Conservation (phyloP, 2,797 vertebrate genomes). For the Mormyrops boulengeri region DNA sequence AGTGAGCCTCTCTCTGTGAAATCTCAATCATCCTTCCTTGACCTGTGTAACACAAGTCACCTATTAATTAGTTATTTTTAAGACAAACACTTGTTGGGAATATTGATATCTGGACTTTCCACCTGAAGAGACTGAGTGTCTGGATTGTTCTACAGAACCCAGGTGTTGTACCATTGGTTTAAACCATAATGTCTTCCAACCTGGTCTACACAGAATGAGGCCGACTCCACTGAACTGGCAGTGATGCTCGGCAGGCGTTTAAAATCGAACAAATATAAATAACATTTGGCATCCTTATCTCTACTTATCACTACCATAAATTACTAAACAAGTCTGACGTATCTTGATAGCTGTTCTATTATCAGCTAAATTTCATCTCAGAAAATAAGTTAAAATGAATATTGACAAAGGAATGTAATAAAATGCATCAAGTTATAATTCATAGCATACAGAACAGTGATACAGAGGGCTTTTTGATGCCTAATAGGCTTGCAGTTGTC, state of each 20-base stretch:
- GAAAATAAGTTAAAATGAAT: neutral
- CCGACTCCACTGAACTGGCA: neutral
- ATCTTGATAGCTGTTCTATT: neutral
- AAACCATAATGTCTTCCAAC: neutral
- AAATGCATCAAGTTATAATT: neutral
- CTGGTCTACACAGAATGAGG: neutral
- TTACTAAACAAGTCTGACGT: neutral
- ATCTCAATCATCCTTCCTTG: neutral
- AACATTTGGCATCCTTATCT: neutral
- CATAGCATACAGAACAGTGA: neutral
- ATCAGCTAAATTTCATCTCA: no score
- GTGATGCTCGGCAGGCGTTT: neutral
- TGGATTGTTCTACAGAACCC: neutral
- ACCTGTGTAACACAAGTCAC: neutral
- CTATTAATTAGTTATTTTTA: neutral
- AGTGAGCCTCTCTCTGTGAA: neutral
- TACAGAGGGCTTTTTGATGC: neutral
- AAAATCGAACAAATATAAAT: neutral
- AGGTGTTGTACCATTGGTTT: neutral
- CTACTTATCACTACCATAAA: neutral
- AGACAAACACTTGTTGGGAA: neutral
- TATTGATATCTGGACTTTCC: neutral
- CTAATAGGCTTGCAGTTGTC: neutral
- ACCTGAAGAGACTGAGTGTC: neutral
- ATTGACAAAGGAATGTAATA: neutral